These are phyloP conservation scores for Tachypleus tridentatus DNA, from an alignment of 1,140 invertebrate species.

Conservation along the genomic window DNA sequence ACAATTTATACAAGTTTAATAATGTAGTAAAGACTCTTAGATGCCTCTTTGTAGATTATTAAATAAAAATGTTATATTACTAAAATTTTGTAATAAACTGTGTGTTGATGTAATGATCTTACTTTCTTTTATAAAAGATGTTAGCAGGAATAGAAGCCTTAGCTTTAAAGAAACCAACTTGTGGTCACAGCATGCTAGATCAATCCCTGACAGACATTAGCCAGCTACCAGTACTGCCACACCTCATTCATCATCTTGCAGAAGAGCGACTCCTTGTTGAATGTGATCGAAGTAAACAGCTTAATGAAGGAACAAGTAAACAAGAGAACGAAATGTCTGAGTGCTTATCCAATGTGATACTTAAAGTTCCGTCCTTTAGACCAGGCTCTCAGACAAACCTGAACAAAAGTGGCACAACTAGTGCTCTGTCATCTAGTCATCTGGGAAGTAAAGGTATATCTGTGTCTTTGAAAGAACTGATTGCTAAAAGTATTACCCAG, in stretches of 20 bases:
- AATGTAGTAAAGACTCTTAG: too few species aligned
- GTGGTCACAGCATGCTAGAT: too few species aligned
- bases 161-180: conserved; percentile 5
- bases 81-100: too few species aligned
- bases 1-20: too few species aligned
- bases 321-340: neutral
- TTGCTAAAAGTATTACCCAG: conserved; percentile 22
- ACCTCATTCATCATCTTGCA: conserved; percentile 33
- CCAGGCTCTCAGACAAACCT: neutral
- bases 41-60: too few species aligned
- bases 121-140: too few species aligned
- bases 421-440: conserved; percentile 16
- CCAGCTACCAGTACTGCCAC: conserved; percentile 31
- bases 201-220: too few species aligned
- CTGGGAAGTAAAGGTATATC: conserved; percentile 18
- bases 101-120: too few species aligned
- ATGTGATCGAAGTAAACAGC: conserved; percentile 12
- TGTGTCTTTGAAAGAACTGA: conserved; percentile 23
- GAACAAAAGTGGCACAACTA: neutral
- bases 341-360: conserved; percentile 48
- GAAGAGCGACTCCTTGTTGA: conserved; percentile 34
- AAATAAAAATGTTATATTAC: too few species aligned
- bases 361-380: conserved; percentile 85
- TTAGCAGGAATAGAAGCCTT: too few species aligned
- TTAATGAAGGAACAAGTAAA: conserved; percentile 10